Evolutionary conservation across 1,140 invertebrate species (phyloP).

Genomic region (Rhysida immarginata): DNA sequence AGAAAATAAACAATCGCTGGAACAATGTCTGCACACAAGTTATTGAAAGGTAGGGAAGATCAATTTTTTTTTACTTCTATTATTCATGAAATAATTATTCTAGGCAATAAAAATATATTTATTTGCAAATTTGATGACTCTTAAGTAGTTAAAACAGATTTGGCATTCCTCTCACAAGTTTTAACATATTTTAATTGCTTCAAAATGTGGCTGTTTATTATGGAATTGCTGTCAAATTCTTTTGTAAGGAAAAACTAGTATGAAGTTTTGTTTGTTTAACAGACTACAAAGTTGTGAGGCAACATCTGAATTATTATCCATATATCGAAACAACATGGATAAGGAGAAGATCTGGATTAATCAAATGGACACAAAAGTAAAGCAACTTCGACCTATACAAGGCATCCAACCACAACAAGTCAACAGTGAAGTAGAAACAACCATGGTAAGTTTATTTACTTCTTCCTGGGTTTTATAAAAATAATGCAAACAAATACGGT

Average conservation of each 20-base stretch:
- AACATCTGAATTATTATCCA: slow-evolving; percentile 65
- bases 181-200: too few species aligned
- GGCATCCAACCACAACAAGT: slow-evolving; percentile 44
- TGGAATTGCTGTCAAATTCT: neutral
- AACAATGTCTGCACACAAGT: slow-evolving; percentile 77
- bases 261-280: slow-evolving; percentile 18
- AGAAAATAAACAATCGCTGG: slow-evolving; percentile 73
- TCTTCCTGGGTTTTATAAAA: neutral
- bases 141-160: too few species aligned
- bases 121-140: too few species aligned
- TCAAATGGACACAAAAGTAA: slow-evolving; percentile 55
- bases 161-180: too few species aligned
- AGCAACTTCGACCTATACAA: slow-evolving; percentile 49
- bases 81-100: too few species aligned
- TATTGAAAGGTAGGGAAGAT: slow-evolving; percentile 72
- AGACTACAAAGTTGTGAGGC: slow-evolving; percentile 71
- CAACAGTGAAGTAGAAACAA: slow-evolving; percentile 46
- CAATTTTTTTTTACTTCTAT: too few species aligned
- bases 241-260: too few species aligned
- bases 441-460: slow-evolving; percentile 44
- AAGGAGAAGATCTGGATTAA: slow-evolving; percentile 77
- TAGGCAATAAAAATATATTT: too few species aligned
- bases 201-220: too few species aligned
- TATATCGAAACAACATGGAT: slow-evolving; percentile 69
- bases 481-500: too few species aligned